Percentiles rank a stretch among this genome's conserved stretches.
phyloP scores from a whole-genome alignment of 1,140 invertebrate genomes.

The Acyrthosiphon pisum region DNA sequence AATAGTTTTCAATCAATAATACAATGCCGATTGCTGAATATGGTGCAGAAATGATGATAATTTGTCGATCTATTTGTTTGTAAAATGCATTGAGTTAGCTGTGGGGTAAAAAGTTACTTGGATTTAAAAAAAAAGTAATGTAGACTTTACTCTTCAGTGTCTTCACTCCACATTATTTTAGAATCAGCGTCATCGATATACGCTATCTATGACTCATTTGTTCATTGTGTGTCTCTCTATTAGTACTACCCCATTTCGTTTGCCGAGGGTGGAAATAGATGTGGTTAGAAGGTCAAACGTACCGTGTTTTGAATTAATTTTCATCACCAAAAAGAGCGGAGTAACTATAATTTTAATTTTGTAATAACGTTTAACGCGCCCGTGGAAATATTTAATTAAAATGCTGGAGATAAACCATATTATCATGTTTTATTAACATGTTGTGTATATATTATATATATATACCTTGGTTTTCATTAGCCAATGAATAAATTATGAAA shows the following conservation, averaged over 20 bases:
- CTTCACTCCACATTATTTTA: background rate
- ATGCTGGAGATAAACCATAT: background rate
- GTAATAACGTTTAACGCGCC: background rate
- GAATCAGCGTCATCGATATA: conserved; percentile 3
- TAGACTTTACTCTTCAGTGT: background rate
- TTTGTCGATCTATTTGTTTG: background rate
- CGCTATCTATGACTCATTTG: conserved; percentile 49
- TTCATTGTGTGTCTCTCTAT: conserved; percentile 44
- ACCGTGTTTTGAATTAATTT: conserved; percentile 43
- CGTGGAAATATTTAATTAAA: conserved; percentile 32
- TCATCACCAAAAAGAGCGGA: background rate
- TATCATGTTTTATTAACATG: background rate
- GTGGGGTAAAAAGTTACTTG: background rate
- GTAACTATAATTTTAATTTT: conserved; percentile 16
- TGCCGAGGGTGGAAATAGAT: conserved; percentile 37
- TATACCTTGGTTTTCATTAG: background rate
- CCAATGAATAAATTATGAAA: background rate
- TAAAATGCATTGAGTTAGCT: background rate
- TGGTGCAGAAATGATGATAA: background rate
- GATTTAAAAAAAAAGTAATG: background rate
- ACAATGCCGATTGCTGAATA: background rate
- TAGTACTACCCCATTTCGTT: conserved; percentile 30
- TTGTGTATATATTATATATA: background rate
- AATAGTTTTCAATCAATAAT: background rate
- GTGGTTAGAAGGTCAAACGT: conserved; percentile 43